These are phyloP conservation scores for Poecilobothrus nobilitatus DNA, from an alignment of 2,888 invertebrate genomes.

Conservation along the genomic window DNA sequence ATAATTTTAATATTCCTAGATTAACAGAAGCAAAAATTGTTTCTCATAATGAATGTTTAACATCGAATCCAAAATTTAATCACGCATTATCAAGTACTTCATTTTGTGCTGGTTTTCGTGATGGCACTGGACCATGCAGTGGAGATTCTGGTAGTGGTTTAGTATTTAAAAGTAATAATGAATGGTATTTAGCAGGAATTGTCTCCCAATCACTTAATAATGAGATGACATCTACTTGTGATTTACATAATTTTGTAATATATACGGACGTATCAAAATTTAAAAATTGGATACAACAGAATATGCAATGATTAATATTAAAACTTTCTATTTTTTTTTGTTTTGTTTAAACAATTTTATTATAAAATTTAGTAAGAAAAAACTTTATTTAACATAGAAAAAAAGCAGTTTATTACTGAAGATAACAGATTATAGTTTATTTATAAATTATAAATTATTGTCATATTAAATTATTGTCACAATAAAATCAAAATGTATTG, in stretches of 20 bases:
- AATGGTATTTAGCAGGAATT: constrained; percentile 46
- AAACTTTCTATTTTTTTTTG: too few relatives aligned
- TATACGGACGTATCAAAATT: constrained; percentile 56
- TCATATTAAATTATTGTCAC: too few relatives aligned
- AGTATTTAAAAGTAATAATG: constrained; percentile 40
- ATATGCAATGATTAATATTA: too few relatives aligned
- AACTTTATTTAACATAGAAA: too few relatives aligned
- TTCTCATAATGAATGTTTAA: constrained; percentile 45
- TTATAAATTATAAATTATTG: too few relatives aligned
- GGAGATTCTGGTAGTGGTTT: constrained; percentile 57
- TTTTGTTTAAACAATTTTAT: too few relatives aligned
- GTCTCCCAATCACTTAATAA: constrained; percentile 44
- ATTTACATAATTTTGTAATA: constrained; percentile 54
- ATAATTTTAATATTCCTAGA: constrained; percentile 35
- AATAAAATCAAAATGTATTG: too few relatives aligned
- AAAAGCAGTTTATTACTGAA: too few relatives aligned
- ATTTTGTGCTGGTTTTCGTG: constrained; percentile 35
- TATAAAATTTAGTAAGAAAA: too few relatives aligned
- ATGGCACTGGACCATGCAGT: constrained; percentile 38
- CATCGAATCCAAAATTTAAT: constrained; percentile 37
- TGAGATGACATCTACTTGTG: constrained; percentile 44
- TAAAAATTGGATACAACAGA: constrained; percentile 44
- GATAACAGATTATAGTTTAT: too few relatives aligned
- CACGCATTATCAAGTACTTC: constrained; percentile 29
- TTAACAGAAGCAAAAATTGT: constrained; percentile 45